Conservation (phyloP, 2,888 invertebrate genomes). For the Metalampra italica region DNA sequence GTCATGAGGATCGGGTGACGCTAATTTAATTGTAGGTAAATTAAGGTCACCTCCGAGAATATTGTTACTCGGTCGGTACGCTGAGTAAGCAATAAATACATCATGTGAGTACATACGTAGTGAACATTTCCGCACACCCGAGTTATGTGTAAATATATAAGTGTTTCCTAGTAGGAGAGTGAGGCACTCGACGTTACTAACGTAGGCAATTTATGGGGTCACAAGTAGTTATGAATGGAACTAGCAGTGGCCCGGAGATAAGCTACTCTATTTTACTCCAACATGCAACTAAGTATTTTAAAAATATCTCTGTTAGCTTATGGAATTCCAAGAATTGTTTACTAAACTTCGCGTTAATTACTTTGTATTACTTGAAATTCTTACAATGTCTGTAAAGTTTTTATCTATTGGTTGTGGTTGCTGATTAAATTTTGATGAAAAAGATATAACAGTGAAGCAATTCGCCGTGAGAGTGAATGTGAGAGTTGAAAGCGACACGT, state of each 20-base stretch:
- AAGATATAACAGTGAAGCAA: background rate
- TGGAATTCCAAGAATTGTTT: background rate
- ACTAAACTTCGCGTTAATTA: background rate
- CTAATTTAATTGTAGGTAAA: conserved; percentile 64
- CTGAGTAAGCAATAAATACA: conserved; percentile 54
- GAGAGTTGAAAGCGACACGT: background rate
- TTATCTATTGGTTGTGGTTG: background rate
- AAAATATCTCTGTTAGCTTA: background rate
- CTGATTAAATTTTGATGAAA: background rate
- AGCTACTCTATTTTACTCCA: background rate
- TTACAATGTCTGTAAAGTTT: background rate
- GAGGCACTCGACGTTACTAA: conserved; percentile 49
- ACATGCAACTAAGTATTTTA: background rate
- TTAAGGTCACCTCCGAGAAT: conserved; percentile 57
- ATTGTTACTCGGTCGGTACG: conserved; percentile 35
- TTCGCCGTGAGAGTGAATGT: background rate
- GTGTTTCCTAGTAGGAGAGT: conserved; percentile 32
- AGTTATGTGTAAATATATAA: conserved; percentile 36
- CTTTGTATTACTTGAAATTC: background rate
- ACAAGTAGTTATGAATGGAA: conserved; percentile 18
- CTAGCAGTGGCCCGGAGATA: background rate
- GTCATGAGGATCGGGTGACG: conserved; percentile 56
- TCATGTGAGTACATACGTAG: conserved; percentile 28
- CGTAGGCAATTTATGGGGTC: conserved; percentile 41
- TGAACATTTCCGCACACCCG: conserved; percentile 38